phyloP scores from a whole-genome alignment of 2,113 vertebrate species.

The Pogonocichla stellata region DNA sequence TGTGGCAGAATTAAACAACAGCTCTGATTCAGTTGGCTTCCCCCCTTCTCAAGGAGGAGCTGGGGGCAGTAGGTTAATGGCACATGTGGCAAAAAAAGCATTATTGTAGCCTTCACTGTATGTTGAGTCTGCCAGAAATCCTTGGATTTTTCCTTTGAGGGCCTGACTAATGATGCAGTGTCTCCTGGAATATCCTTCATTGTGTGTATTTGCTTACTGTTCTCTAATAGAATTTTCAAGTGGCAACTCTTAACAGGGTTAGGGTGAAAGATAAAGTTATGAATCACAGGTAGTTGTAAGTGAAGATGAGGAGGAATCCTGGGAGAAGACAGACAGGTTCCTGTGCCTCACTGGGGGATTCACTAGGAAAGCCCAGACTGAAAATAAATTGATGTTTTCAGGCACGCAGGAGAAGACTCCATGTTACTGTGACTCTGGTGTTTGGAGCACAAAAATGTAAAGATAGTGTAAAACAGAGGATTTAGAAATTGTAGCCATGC shows the following conservation, averaged over 20 bases:
- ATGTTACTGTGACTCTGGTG: background rate
- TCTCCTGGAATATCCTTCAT: background rate
- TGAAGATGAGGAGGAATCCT: background rate
- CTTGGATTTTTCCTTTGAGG: background rate
- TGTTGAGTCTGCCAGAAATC: background rate
- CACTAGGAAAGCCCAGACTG: background rate
- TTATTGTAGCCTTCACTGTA: background rate
- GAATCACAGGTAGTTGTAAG: background rate
- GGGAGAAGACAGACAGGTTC: background rate
- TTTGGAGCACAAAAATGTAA: background rate
- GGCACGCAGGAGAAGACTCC: background rate
- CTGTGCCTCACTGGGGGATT: background rate
- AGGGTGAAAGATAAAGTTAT: background rate
- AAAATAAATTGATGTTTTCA: background rate
- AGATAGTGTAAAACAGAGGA: background rate
- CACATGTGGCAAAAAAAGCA: background rate
- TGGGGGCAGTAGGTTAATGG: background rate
- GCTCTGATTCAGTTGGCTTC: background rate
- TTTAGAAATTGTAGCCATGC: background rate
- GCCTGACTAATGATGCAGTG: background rate
- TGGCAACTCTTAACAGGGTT: background rate
- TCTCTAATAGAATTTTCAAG: background rate
- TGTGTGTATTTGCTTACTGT: background rate
- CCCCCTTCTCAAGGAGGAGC: background rate
- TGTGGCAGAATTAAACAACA: background rate